phyloP scores from a whole-genome alignment of 2,113 vertebrate genomes.

The Tricholaema leucomelas region DNA sequence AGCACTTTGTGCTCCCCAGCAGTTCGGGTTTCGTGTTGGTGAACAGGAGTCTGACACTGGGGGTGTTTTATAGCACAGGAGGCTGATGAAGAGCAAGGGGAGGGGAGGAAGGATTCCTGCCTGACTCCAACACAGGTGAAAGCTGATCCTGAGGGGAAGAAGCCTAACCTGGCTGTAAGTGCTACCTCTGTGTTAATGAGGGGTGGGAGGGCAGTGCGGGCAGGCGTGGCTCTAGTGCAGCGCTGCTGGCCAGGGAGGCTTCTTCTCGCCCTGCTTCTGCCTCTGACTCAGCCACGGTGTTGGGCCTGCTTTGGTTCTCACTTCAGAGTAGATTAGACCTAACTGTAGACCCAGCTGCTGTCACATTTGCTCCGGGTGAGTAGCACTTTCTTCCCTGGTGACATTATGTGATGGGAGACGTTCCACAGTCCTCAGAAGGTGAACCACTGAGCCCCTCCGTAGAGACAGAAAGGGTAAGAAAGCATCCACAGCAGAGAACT shows the following conservation, averaged over 20 bases:
- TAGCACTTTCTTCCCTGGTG: constrained; percentile 26
- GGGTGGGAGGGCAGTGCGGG: background rate
- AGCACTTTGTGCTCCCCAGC: background rate
- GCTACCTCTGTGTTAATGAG: constrained; percentile 45
- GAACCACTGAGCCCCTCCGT: background rate
- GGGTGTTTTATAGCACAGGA: background rate
- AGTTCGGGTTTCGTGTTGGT: background rate
- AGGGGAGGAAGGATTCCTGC: background rate
- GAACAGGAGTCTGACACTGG: background rate
- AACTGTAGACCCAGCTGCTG: constrained; percentile 9
- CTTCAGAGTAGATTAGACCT: constrained; percentile 23
- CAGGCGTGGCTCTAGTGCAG: background rate
- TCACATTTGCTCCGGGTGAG: background rate
- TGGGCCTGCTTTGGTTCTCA: background rate
- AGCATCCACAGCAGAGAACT: background rate
- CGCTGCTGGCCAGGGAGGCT: constrained; percentile 12
- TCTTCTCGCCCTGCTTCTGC: background rate
- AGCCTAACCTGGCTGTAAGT: background rate
- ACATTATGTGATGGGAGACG: background rate
- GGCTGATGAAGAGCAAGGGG: background rate
- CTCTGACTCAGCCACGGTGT: constrained; percentile 36
- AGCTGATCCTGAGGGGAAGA: background rate
- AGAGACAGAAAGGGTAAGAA: background rate
- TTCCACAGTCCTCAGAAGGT: background rate
- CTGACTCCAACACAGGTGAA: background rate